Base-by-base conservation (phyloP, 2,797 vertebrate genomes). In the Streptopelia turtur region DNA sequence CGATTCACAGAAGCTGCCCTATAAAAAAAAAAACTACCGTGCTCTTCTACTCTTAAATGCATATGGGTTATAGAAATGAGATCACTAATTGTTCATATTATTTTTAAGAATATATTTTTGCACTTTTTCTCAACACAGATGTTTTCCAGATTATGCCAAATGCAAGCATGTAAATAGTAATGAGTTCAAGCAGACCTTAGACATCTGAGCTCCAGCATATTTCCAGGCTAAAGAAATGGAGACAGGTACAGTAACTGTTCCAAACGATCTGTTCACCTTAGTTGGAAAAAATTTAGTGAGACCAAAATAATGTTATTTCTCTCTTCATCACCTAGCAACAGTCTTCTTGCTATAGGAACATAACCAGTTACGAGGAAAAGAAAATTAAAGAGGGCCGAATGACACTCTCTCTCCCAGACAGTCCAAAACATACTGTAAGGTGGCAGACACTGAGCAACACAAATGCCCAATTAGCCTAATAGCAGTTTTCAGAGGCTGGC, bases 391-490 rank as follows among this genome's bases (percentile, higher is more conserved):
- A 89, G 70, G 28, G 53, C 64, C 66, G 71, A 70, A 49, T 53
- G 24, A 83, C 50, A 79, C 30, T 49, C 39, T 77, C 57, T 80
- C 71, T 78, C 81, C 52, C 56, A 88, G 87, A 93, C 76, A 94
- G 80, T 52, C 66, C 69, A 59, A 83, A 95, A 63, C 49, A 66
- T 57, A 52, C 79, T 39, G 14, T 57, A 80, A 68, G 57, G 61
- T 93, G 53, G 55, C 79, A 92, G 87, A 84, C 76, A 80, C 79
- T 68, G 92, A 96, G 77, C 33, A 77, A 89, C 31, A 77, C 70
- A 75, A 75, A 91, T 70, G 69, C 24, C 89, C 81, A 79, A 59
- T 97, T 96, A 96, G 87, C 92, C 94, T 96, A 96, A 94, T 86
- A 90, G 93, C 65, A 83, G 76, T 74, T 90, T 84, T 92, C 80